These are phyloP conservation scores for Drosophila melanogaster DNA, from an alignment of 1,140 invertebrate genomes.

Conservation along the genomic window DNA sequence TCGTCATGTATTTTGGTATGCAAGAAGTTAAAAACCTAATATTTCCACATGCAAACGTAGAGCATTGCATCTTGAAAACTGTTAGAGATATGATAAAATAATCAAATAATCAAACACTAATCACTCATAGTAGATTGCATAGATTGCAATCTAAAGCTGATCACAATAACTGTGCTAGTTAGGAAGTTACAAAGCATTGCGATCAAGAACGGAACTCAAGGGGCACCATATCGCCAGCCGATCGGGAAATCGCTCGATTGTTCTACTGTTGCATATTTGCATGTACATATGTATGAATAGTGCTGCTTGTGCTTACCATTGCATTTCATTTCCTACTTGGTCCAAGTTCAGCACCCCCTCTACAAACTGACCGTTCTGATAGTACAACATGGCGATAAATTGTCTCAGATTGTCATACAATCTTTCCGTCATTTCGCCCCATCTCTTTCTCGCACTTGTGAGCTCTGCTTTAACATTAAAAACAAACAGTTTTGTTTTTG, in stretches of 20 bases:
- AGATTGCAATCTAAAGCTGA: conserved; percentile 1
- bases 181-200: conserved; percentile 3
- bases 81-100: too few relatives aligned
- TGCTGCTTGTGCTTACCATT: conserved; percentile 72
- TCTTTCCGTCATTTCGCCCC: conserved; percentile 34
- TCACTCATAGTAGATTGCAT: conserved; percentile 11
- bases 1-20: not conserved
- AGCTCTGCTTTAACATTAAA: conserved; percentile 69
- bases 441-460: conserved; percentile 6
- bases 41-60: not conserved
- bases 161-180: not conserved
- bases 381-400: conserved; percentile 48
- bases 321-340: conserved; percentile 73
- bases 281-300: conserved; percentile 55
- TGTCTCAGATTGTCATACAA: conserved; percentile 46
- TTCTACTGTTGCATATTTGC: conserved; percentile 57
- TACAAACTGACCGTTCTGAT: conserved; percentile 4
- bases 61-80: too few relatives aligned
- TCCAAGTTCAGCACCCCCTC: conserved; percentile 14
- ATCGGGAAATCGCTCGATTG: conserved; percentile 30
- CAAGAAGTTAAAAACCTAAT: not conserved
- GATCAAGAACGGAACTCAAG: conserved; percentile 32
- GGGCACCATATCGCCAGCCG: conserved; percentile 10
- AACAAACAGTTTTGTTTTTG: conserved; percentile 69
- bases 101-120: too few relatives aligned